Conservation (phyloP, 2,797 vertebrate species). For the Gambusia yucatana region DNA sequence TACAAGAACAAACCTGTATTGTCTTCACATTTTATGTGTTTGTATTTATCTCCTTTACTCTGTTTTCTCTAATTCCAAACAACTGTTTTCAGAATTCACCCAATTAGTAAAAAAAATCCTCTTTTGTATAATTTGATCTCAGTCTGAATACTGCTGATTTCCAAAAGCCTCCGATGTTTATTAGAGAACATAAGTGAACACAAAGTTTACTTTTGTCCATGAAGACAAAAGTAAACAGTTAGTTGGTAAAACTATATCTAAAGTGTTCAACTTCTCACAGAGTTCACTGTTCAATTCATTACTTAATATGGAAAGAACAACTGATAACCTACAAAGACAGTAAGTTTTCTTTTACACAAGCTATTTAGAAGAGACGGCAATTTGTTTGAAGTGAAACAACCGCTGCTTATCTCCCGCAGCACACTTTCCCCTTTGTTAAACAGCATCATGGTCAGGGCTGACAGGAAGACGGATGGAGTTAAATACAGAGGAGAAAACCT, state of each 20-base stretch:
- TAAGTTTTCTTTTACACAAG: neutral
- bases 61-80: neutral
- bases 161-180: neutral
- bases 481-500: neutral
- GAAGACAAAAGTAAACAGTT: neutral
- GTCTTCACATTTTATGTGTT: neutral
- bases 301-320: neutral
- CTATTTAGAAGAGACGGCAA: neutral
- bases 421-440: neutral
- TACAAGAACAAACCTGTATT: neutral
- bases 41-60: neutral
- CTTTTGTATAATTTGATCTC: neutral
- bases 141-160: neutral
- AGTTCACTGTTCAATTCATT: neutral
- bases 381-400: neutral
- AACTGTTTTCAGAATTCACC: neutral
- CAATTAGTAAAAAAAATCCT: neutral
- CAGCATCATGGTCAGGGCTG: neutral
- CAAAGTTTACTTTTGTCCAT: too few relatives aligned
- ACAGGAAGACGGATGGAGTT: neutral
- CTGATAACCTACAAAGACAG: neutral
- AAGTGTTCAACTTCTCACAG: neutral
- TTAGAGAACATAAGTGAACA: neutral
- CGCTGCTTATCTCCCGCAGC: neutral
- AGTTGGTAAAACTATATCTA: neutral